A percentile compares a stretch with the other conserved stretches of the same genome.
Conservation (phyloP, 2,888 invertebrate genomes). For the Cephalotes varians region DNA sequence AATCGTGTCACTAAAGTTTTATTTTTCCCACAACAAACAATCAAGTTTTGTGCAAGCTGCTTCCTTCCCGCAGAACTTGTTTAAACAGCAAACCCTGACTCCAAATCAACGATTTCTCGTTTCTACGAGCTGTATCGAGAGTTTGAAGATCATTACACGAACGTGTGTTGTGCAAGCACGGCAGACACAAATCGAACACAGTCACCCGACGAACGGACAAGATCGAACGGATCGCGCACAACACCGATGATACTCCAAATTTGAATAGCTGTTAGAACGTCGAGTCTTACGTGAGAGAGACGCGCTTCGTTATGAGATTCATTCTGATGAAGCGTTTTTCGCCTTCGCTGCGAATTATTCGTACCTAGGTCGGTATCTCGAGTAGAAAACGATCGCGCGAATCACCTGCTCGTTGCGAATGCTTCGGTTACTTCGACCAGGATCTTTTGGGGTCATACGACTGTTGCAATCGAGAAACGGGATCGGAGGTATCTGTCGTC, state of each 20-base stretch:
- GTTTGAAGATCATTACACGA: not conserved
- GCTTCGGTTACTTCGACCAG: not conserved
- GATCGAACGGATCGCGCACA: not conserved
- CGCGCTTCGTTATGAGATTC: not conserved
- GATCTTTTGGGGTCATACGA: not conserved
- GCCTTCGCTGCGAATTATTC: not conserved
- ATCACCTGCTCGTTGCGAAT: slow-evolving; percentile 4
- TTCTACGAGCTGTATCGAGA: not conserved
- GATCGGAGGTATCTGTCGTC: not conserved
- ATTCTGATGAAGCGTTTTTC: not conserved
- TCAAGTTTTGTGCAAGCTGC: not conserved
- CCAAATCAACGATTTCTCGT: not conserved
- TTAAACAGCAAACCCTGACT: slow-evolving; percentile 12
- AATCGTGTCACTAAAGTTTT: not conserved
- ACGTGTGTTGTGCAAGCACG: not conserved
- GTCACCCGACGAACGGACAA: not conserved
- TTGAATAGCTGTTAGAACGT: not conserved
- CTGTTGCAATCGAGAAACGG: not conserved
- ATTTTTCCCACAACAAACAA: not conserved
- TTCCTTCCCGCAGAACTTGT: not conserved
- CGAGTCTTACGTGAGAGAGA: slow-evolving; percentile 6
- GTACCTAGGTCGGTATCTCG: not conserved
- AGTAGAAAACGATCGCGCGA: not conserved
- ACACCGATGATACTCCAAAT: not conserved
- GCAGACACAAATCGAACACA: not conserved